These are phyloP conservation scores for Leptinotarsa juncta DNA, from an alignment of 2,888 invertebrate species.

Conservation along the genomic window DNA sequence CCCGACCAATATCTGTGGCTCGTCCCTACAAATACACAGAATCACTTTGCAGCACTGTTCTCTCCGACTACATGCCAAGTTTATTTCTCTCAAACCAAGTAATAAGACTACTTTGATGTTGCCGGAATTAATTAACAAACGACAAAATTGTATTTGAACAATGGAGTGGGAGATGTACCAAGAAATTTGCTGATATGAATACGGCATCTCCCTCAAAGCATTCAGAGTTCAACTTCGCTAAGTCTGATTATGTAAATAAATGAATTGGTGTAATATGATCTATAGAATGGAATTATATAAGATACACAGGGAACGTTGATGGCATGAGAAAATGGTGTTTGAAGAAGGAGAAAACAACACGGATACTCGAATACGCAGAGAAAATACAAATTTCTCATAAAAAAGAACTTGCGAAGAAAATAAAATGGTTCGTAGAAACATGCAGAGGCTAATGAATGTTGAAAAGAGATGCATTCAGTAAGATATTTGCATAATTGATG, in stretches of 20 bases:
- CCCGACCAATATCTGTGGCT: constrained; percentile 27
- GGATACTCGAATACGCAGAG: too few species aligned
- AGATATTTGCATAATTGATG: too few species aligned
- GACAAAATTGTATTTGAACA: constrained; percentile 74
- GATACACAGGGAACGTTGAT: neutral
- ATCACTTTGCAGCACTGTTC: constrained; percentile 42
- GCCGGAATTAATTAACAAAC: constrained; percentile 70
- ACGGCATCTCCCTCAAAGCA: constrained; percentile 48
- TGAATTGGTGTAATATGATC: constrained; percentile 8
- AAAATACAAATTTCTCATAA: too few species aligned
- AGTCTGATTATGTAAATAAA: constrained; percentile 43
- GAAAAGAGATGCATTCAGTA: too few species aligned
- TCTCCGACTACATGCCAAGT: constrained; percentile 47
- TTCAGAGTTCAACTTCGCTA: constrained; percentile 38
- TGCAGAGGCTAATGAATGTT: too few species aligned
- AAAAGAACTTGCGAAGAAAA: constrained; percentile 25
- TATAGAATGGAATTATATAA: neutral
- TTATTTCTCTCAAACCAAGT: constrained; percentile 46
- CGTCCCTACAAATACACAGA: constrained; percentile 44
- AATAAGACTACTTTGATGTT: constrained; percentile 55
- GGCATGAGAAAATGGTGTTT: neutral
- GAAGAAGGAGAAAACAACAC: too few species aligned
- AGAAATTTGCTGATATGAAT: constrained; percentile 49
- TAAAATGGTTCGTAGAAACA: too few species aligned
- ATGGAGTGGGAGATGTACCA: constrained; percentile 60